Conservation (phyloP, 1,140 invertebrate genomes). For the Scaptomyza graminum region DNA sequence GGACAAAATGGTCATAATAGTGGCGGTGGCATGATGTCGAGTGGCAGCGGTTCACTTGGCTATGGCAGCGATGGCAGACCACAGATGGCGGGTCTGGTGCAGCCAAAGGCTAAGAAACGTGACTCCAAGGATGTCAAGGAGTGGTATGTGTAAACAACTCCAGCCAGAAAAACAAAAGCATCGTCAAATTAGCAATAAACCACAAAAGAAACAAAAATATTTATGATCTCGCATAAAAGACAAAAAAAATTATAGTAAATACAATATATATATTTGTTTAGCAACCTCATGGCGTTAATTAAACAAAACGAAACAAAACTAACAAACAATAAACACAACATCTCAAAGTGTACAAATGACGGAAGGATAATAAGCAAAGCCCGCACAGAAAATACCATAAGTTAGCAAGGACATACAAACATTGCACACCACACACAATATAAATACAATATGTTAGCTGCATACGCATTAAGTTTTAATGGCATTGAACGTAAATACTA, state of each 20-base stretch:
- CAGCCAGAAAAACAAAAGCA: conserved; percentile 9
- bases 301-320: background rate
- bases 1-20: conserved; percentile 57
- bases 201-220: conserved; percentile 6
- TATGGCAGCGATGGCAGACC: conserved; percentile 73
- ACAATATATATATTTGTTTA: conserved; percentile 60
- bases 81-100: conserved; percentile 84
- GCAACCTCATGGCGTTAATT: conserved; percentile 57
- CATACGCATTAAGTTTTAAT: conserved; percentile 44
- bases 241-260: conserved; percentile 24
- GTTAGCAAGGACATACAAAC: conserved; percentile 27
- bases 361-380: conserved; percentile 64
- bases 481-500: conserved; percentile 17
- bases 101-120: conserved; percentile 88
- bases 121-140: conserved; percentile 95
- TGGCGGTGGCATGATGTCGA: conserved; percentile 70
- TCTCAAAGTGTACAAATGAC: conserved; percentile 65
- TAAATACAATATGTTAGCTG: conserved; percentile 59
- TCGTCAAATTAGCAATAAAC: conserved; percentile 81
- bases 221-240: conserved; percentile 9
- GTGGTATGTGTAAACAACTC: conserved; percentile 90
- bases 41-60: conserved; percentile 70
- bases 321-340: conserved; percentile 28
- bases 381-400: conserved; percentile 42
- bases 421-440: conserved; percentile 4